Conservation (phyloP, 2,888 invertebrate species). For the Rotaria macrura region DNA sequence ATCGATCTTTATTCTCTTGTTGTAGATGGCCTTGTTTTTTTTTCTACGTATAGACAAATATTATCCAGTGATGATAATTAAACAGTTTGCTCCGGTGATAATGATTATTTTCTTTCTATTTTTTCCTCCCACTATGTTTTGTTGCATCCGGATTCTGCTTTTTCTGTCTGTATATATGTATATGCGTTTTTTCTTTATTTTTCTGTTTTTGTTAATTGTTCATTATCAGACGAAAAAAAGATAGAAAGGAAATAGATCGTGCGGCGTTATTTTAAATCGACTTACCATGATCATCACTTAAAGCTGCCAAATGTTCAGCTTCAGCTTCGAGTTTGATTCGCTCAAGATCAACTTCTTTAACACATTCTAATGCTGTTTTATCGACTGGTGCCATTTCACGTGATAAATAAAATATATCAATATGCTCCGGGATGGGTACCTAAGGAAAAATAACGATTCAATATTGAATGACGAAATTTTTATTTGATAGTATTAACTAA, state of each 20-base stretch:
- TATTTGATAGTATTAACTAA: too few relatives aligned
- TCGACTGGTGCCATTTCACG: conserved; percentile 96
- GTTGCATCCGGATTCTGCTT: neutral
- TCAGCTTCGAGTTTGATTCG: conserved; percentile 76
- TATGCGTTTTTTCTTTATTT: too few relatives aligned
- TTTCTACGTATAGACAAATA: neutral
- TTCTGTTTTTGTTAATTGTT: neutral
- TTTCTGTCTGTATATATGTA: neutral
- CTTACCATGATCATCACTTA: conserved; percentile 66
- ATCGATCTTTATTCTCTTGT: too few relatives aligned
- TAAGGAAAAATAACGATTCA: neutral
- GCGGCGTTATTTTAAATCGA: conserved; percentile 39
- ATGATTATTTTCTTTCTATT: neutral
- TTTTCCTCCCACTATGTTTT: neutral
- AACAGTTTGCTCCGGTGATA: neutral
- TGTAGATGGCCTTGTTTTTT: too few relatives aligned
- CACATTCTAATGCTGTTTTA: conserved; percentile 84
- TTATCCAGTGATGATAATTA: neutral
- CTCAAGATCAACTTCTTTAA: conserved; percentile 95
- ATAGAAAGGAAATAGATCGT: neutral
- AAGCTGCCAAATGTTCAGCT: conserved; percentile 74
- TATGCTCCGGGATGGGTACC: conserved; percentile 69
- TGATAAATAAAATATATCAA: conserved; percentile 91
- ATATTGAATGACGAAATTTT: neutral
- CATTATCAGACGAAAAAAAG: neutral